These are phyloP conservation scores for Peromyscus polionotus DNA, from an alignment of 2,113 vertebrate species.

Conservation along the genomic window DNA sequence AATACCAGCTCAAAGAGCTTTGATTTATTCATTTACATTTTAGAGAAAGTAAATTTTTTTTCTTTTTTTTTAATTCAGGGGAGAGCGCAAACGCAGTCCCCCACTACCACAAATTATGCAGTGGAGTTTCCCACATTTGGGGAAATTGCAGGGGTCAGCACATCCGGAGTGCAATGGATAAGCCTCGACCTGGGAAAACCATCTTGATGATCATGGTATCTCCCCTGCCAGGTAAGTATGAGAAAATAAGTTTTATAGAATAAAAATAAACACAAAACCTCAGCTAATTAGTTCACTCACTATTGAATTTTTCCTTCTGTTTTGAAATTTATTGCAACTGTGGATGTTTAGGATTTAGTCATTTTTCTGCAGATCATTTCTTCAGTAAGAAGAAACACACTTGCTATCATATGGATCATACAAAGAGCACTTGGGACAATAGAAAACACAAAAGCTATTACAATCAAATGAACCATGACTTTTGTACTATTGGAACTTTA, in stretches of 20 bases:
- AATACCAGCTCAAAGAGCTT: not conserved
- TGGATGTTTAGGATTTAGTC: not conserved
- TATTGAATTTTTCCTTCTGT: not conserved
- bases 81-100: no score
- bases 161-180: no score
- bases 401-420: not conserved
- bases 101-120: no score
- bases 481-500: not conserved
- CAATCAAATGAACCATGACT: not conserved
- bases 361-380: not conserved
- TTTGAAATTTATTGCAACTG: not conserved
- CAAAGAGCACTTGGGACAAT: not conserved
- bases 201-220: no score
- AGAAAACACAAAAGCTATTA: conserved; percentile 5
- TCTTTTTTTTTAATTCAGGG: no score
- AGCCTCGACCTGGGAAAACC: no score
- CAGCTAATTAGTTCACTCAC: not conserved
- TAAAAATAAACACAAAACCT: not conserved
- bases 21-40: not conserved
- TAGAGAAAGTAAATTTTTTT: not conserved
- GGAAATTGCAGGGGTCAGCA: no score
- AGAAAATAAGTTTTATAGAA: not conserved
- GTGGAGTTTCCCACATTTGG: no score
- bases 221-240: no score
- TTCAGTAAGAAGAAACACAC: not conserved